phyloP scores from a whole-genome alignment of 1,140 invertebrate genomes.

The Tetranychus urticae region DNA sequence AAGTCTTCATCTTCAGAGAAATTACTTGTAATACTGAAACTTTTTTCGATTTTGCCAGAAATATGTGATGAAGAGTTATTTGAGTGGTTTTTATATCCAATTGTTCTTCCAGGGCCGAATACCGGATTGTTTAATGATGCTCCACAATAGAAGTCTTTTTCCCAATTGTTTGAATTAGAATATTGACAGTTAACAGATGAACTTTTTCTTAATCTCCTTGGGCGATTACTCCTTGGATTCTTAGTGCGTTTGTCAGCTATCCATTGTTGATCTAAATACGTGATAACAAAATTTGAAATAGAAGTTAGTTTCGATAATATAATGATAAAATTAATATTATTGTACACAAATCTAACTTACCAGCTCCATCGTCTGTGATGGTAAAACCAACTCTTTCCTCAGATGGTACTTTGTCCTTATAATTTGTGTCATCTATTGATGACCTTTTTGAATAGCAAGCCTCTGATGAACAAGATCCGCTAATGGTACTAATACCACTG shows the following conservation, averaged over 20 bases:
- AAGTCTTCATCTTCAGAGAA: conserved; percentile 14
- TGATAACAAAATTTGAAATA: no score
- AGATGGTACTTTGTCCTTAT: neutral
- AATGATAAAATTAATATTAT: no score
- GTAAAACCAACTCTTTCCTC: neutral
- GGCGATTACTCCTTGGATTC: no score
- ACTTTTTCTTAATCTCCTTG: no score
- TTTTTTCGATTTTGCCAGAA: conserved; percentile 12
- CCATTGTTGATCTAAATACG: no score
- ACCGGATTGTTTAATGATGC: neutral
- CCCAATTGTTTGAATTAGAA: neutral
- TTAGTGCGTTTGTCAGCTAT: no score
- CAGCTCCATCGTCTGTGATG: no score
- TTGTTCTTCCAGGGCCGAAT: neutral
- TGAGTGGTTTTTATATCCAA: conserved; percentile 3
- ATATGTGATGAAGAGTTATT: conserved; percentile 6
- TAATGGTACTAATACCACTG: neutral
- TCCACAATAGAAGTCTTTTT: neutral
- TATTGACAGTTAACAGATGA: neutral
- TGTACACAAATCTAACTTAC: no score
- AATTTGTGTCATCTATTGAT: neutral
- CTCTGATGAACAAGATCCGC: neutral
- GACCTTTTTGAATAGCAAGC: no score
- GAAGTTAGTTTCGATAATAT: no score
- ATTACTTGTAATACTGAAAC: conserved; percentile 15